These are phyloP conservation scores for Watsonalla binaria DNA, from an alignment of 2,888 invertebrate species.

Conservation along the genomic window DNA sequence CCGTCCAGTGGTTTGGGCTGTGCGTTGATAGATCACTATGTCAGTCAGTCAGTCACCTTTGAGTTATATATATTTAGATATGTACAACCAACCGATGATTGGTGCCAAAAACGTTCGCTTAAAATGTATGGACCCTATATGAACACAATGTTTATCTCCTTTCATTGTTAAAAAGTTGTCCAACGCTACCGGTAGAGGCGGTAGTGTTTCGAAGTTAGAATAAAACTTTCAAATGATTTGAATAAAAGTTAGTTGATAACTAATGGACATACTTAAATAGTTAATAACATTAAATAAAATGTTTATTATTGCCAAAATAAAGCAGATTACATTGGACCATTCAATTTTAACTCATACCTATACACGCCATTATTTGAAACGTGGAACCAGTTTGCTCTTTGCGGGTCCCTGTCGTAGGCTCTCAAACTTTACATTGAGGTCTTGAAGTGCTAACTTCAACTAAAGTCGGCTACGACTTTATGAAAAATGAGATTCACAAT, in stretches of 20 bases:
- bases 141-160: not conserved
- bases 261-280: not conserved
- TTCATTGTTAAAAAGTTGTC: not conserved
- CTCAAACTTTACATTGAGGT: slow-evolving; percentile 40
- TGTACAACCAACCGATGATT: too few species aligned
- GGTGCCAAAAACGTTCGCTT: too few species aligned
- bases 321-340: too few species aligned
- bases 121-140: too few species aligned
- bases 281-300: too few species aligned
- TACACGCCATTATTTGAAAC: slow-evolving; percentile 50
- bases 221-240: slow-evolving; percentile 9
- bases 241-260: not conserved
- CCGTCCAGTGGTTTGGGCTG: too few species aligned
- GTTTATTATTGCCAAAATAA: too few species aligned
- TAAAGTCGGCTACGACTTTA: too few species aligned
- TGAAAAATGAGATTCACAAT: not conserved
- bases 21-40: too few species aligned
- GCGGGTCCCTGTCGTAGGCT: slow-evolving; percentile 41
- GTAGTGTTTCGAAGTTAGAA: not conserved
- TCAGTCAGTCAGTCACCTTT: too few species aligned
- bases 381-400: slow-evolving; percentile 55
- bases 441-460: slow-evolving; percentile 1
- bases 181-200: not conserved
- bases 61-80: too few species aligned
- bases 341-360: slow-evolving; percentile 54